phyloP scores from a whole-genome alignment of 2,888 invertebrate species.

The Harmothoe impar region DNA sequence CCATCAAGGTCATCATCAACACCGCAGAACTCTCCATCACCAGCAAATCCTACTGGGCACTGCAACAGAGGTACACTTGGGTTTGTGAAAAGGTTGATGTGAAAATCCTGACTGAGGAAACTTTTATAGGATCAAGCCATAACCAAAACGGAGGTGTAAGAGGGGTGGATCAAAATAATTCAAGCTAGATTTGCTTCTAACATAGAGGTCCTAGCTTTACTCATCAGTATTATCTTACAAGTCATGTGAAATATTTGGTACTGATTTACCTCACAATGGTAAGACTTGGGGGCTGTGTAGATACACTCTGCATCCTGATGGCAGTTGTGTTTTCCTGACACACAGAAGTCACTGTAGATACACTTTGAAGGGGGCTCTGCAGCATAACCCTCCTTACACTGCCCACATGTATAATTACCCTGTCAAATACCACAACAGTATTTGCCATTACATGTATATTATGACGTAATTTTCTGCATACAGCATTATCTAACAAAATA shows the following conservation, averaged over 20 bases:
- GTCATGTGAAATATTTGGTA: no score
- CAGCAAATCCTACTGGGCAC: constrained; percentile 77
- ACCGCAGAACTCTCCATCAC: constrained; percentile 77
- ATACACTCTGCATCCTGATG: constrained; percentile 59
- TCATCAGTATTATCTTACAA: no score
- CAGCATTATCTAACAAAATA: no score
- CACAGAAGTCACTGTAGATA: constrained; percentile 74
- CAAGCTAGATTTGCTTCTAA: no score
- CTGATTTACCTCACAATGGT: constrained; percentile 83
- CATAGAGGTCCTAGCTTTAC: no score
- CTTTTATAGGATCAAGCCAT: no score
- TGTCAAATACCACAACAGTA: constrained; percentile 55
- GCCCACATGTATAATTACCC: constrained; percentile 77
- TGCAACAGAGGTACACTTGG: constrained; percentile 62
- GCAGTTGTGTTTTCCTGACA: constrained; percentile 70
- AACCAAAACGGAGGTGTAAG: no score
- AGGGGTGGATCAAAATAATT: no score
- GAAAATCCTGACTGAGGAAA: no score
- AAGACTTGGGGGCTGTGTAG: constrained; percentile 77
- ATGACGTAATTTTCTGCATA: no score
- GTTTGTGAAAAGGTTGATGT: no score
- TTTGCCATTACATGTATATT: no score
- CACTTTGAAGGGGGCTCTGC: constrained; percentile 73
- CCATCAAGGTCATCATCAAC: constrained; percentile 76
- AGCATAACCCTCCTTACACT: constrained; percentile 76